phyloP scores from a whole-genome alignment of 2,888 invertebrate species.

The Pardosa pseudoannulata region DNA sequence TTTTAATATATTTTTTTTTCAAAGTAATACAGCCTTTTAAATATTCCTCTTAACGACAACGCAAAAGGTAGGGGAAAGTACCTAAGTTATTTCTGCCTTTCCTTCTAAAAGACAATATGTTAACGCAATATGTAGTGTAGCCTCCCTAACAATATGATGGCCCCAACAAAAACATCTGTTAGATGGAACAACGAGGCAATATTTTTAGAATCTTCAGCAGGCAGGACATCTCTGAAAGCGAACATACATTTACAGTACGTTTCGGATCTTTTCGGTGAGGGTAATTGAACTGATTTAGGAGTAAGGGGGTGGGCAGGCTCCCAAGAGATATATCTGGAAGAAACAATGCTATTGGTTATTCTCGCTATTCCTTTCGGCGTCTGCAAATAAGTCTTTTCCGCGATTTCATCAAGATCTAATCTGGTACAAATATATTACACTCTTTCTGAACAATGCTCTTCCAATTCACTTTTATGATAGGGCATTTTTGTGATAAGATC shows the following conservation, averaged over 20 bases:
- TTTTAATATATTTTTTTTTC: too few relatives aligned
- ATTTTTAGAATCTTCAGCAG: neutral
- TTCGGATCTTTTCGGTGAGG: neutral
- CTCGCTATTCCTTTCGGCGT: neutral
- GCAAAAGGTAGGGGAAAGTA: too few relatives aligned
- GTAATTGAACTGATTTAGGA: constrained; percentile 7
- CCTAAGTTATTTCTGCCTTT: too few relatives aligned
- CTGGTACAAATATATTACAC: neutral
- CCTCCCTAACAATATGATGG: too few relatives aligned
- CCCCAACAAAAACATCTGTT: neutral
- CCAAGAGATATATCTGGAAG: neutral
- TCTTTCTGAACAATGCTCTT: too few relatives aligned
- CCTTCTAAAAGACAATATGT: too few relatives aligned
- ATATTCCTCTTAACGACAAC: too few relatives aligned
- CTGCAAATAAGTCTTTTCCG: neutral
- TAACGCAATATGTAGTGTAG: too few relatives aligned
- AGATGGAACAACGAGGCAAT: neutral
- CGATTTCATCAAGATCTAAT: neutral
- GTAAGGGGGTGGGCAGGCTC: neutral
- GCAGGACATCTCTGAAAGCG: neutral
- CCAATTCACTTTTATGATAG: too few relatives aligned
- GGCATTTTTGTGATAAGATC: too few relatives aligned
- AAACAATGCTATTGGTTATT: constrained; percentile 7
- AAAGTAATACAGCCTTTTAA: too few relatives aligned
- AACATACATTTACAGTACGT: neutral